These are phyloP conservation scores for Hippocampus comes DNA, from an alignment of 2,113 vertebrate genomes.

Conservation along the genomic window DNA sequence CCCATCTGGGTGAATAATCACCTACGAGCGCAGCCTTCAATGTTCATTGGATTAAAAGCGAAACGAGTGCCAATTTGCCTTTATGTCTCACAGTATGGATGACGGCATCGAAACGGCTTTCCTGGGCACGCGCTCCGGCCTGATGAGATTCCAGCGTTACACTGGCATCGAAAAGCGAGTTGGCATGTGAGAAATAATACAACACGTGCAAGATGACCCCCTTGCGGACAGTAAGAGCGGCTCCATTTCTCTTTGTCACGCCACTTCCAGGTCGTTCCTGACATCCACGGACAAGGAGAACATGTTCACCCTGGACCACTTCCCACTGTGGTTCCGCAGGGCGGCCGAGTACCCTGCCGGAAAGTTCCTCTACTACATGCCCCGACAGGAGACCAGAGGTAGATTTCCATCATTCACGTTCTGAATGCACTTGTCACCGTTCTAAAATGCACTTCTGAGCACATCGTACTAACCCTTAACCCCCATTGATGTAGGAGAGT, in stretches of 20 bases:
- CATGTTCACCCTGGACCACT: slow-evolving; percentile 90
- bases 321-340: slow-evolving; percentile 92
- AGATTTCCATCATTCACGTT: slow-evolving; percentile 4
- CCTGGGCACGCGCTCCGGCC: slow-evolving; percentile 88
- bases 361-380: slow-evolving; percentile 85
- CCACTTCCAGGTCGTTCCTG: slow-evolving; percentile 82
- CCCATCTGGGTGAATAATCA: slow-evolving; percentile 73
- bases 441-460: background rate
- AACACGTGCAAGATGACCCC: background rate
- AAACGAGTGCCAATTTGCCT: background rate
- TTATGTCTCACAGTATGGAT: slow-evolving; percentile 57
- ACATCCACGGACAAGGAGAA: slow-evolving; percentile 81
- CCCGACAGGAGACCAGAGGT: slow-evolving; percentile 81
- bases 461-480: slow-evolving; percentile 34
- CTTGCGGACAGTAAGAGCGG: background rate
- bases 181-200: slow-evolving; percentile 74
- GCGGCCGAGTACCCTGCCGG: slow-evolving; percentile 83
- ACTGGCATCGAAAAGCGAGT: slow-evolving; percentile 83
- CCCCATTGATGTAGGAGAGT: background rate
- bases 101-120: slow-evolving; percentile 83
- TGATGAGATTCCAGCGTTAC: slow-evolving; percentile 80
- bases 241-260: slow-evolving; percentile 15
- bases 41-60: background rate
- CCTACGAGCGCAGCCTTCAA: background rate
- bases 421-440: background rate